These are phyloP conservation scores for Epizoanthus fatuus DNA, from an alignment of 92 coral and sea anemone genomes.

Conservation along the genomic window DNA sequence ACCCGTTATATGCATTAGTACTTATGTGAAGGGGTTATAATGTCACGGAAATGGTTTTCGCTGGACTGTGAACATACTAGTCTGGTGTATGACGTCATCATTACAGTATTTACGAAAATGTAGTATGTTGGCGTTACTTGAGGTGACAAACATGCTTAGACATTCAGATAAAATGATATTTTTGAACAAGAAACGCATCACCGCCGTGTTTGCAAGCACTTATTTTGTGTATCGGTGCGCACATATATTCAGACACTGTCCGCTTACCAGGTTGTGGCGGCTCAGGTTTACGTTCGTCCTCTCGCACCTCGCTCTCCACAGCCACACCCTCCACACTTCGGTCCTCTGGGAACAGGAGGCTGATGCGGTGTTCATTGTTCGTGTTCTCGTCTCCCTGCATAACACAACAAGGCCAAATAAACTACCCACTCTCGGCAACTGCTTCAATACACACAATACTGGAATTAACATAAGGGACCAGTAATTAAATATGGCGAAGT, in stretches of 20 bases:
- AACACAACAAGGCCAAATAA: not conserved
- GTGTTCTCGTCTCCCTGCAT: not conserved
- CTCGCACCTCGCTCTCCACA: conserved; percentile 23
- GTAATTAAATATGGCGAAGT: not conserved
- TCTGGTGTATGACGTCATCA: too few species aligned
- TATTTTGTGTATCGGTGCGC: not conserved
- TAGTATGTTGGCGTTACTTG: too few species aligned
- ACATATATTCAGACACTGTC: not conserved
- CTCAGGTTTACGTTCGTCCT: conserved; percentile 15
- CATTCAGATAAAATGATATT: too few species aligned
- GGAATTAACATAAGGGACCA: not conserved
- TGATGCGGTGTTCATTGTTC: conserved; percentile 1
- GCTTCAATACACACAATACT: not conserved
- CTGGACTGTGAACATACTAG: too few species aligned
- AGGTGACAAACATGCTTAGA: too few species aligned
- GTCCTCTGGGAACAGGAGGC: conserved; percentile 19
- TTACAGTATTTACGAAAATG: too few species aligned
- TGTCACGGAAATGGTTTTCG: too few species aligned
- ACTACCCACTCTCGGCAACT: not conserved
- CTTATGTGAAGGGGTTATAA: too few species aligned
- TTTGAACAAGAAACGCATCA: not conserved
- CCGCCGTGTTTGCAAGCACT: not conserved
- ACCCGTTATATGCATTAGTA: too few species aligned
- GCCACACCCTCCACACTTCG: conserved; percentile 37
- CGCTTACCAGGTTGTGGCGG: conserved; percentile 12